These are phyloP conservation scores for Tympanuchus pallidicinctus DNA, from an alignment of 2,113 vertebrate species.

Conservation along the genomic window DNA sequence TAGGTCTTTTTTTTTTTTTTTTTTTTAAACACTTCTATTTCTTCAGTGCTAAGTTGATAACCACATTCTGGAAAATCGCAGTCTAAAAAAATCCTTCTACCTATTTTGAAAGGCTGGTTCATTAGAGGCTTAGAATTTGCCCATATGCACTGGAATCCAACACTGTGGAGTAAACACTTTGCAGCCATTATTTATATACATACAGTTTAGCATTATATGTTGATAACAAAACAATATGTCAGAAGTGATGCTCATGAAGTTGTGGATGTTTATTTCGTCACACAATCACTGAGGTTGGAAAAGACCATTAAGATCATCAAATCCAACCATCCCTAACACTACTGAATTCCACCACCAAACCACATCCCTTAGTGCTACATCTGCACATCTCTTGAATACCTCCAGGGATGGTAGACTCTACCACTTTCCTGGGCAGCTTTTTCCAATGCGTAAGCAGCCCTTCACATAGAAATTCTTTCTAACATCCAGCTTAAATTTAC, in stretches of 20 bases:
- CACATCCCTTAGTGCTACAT: neutral
- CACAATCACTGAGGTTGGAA: neutral
- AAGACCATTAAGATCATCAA: neutral
- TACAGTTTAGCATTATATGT: neutral
- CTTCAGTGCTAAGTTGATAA: neutral
- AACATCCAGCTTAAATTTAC: neutral
- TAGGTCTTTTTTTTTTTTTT: neutral
- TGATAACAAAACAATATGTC: neutral
- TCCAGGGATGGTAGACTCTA: neutral
- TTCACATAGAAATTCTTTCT: neutral
- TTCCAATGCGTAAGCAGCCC: neutral
- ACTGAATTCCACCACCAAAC: neutral
- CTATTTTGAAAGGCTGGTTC: conserved; percentile 30
- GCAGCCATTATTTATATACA: neutral
- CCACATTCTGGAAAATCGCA: conserved; percentile 18
- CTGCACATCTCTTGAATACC: neutral
- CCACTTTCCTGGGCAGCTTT: neutral
- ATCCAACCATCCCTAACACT: neutral
- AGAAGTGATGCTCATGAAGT: neutral
- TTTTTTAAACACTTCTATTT: neutral
- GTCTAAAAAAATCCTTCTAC: conserved; percentile 37
- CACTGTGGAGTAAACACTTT: neutral
- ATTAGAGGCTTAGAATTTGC: neutral
- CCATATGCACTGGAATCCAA: neutral
- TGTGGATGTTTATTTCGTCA: neutral